Base-by-base conservation (phyloP, 30 jellyfish, hydroid and myxozoan genomes). In the Hydractinia echinata region DNA sequence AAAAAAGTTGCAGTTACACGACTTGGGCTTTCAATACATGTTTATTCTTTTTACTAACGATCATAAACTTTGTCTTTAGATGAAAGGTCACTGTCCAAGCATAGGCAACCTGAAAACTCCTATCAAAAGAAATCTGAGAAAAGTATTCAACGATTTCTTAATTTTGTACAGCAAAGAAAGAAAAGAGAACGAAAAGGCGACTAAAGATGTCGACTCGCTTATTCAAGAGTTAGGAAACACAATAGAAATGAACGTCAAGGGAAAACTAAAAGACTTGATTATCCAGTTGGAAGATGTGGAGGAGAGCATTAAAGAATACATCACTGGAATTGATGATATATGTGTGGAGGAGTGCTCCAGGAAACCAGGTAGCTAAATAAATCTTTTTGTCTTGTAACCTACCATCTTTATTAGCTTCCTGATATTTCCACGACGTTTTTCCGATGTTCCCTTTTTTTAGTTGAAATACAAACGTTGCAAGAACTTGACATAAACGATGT, bases 291-390 rank as follows among this genome's bases (percentile, higher is more conserved):
- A 77, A 77, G 55, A 77, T 52, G 76, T 60, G 61, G 85, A 77
- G 44, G 73, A 55, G 16, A 55, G 51, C 11, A 55, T 77, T 52
- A 77, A 77, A 77, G 85, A 60, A 60, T 8, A 77, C 60, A 49
- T 52, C 18, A 56, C 20, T 21, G 76, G 54, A 13, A 77, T 77
- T 51, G 85, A 77, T 5, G 49, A 8, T 55, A 76, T 54, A 21
- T 77, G 85, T 49, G 83, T 64, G 18, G 85, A 77, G 14, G n/a
- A 10, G 15, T 77, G 85, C 85, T 72, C 81, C 44, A 56, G 82
- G 9, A 77, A 77, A 77, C 85, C 85, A 53, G 74, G 74, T 64
- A 64, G 19, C 19, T n/a, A 64, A 7, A 64, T 51, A 7, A 58
- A 58, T 13, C 51, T 51, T 64, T 64, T 64, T 7, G 16, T 64